phyloP scores from a whole-genome alignment of 2,113 vertebrate genomes.

The Pteropus alecto region DNA sequence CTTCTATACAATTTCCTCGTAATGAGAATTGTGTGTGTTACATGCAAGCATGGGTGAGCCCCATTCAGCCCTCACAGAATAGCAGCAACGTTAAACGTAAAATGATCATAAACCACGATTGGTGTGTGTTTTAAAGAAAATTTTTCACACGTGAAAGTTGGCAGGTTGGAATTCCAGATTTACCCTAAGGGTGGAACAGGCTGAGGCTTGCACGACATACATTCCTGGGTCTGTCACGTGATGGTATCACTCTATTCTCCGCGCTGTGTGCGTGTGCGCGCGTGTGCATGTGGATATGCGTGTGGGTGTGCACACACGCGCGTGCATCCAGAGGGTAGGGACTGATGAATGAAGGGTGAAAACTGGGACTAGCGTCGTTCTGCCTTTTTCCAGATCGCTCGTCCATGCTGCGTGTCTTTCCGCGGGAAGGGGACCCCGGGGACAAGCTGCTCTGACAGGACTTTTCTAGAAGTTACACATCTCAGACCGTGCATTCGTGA shows the following conservation, averaged over 20 bases:
- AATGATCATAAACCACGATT: neutral
- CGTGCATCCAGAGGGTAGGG: neutral
- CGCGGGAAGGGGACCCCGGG: rapidly evolving
- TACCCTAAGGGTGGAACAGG: neutral
- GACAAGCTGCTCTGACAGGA: neutral
- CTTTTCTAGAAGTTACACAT: neutral
- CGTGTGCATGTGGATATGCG: neutral
- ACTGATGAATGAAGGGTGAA: neutral
- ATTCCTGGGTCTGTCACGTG: neutral
- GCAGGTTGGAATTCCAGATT: neutral
- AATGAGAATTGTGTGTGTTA: neutral
- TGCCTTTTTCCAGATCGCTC: rapidly evolving
- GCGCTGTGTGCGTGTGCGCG: neutral
- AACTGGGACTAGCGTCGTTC: neutral
- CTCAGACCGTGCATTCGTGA: neutral
- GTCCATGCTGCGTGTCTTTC: neutral
- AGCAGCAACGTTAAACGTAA: neutral
- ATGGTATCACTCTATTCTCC: too few relatives aligned
- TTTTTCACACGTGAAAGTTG: neutral
- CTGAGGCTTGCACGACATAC: rapidly evolving
- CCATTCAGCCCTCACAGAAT: constrained; percentile 14
- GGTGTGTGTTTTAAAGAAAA: neutral
- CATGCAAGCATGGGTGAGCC: neutral
- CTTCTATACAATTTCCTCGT: constrained; percentile 29
- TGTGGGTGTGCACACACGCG: too few relatives aligned